Percentiles rank a stretch among this genome's conserved stretches.
Conservation (phyloP, 1,140 invertebrate genomes). For the Ips nitidus region DNA sequence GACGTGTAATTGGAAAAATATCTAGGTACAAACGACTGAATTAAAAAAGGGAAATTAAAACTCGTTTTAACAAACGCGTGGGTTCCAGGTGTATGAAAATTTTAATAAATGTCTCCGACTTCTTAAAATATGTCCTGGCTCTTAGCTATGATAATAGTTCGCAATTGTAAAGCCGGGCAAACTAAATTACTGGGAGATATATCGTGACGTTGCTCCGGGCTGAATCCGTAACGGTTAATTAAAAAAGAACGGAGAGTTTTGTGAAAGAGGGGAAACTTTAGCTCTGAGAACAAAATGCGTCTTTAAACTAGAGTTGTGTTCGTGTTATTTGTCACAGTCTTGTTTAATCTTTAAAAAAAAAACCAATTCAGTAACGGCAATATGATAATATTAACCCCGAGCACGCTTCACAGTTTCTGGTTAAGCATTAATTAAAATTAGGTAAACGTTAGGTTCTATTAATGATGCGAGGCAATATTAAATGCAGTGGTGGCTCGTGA, state of each 20-base stretch:
- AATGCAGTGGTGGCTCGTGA: not conserved
- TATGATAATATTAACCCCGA: slow-evolving; percentile 13
- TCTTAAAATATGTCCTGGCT: slow-evolving; percentile 26
- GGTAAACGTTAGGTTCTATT: slow-evolving; percentile 25
- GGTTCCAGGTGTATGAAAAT: slow-evolving; percentile 25
- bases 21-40: too few relatives aligned
- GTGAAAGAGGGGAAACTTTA: slow-evolving; percentile 1
- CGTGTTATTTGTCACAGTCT: too few relatives aligned
- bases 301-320: not conserved
- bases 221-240: slow-evolving; percentile 20
- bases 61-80: slow-evolving; percentile 19
- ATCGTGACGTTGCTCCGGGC: slow-evolving; percentile 16
- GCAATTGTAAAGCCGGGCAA: slow-evolving; percentile 25
- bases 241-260: slow-evolving; percentile 20
- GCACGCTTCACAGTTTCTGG: slow-evolving; percentile 27
- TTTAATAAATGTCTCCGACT: slow-evolving; percentile 30
- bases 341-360: too few relatives aligned
- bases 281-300: slow-evolving; percentile 8
- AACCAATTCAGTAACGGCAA: too few relatives aligned
- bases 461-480: slow-evolving; percentile 26
- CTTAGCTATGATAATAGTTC: slow-evolving; percentile 24
- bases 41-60: not conserved
- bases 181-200: slow-evolving; percentile 30
- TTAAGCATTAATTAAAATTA: slow-evolving; percentile 33
- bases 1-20: too few relatives aligned